These are phyloP conservation scores for Aplysina aerophoba DNA, from an alignment of 37 sponge, comb jelly and placozoan species.

Conservation along the genomic window DNA sequence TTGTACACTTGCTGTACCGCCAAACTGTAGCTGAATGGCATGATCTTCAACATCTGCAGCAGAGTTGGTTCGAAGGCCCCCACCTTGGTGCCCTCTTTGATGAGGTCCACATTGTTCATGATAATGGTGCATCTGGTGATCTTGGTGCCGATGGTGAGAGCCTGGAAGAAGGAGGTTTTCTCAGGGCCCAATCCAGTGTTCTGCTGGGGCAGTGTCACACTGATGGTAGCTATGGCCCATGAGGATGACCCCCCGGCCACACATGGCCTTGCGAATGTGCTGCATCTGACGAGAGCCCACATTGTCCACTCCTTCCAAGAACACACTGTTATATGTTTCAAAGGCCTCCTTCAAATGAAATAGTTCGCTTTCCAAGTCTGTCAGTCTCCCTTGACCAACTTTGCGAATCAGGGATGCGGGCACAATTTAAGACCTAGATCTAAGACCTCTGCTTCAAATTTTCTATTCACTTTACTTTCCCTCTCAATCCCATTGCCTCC, in stretches of 20 bases:
- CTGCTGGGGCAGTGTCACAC: conserved; percentile 76
- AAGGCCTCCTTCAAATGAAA: conserved; percentile 78
- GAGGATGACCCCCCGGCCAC: conserved; percentile 73
- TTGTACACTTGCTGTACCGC: conserved; percentile 87
- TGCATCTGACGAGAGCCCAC: conserved; percentile 99
- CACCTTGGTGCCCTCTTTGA: conserved; percentile 85
- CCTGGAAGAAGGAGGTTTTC: conserved; percentile 99
- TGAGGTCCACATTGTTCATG: conserved; percentile 92
- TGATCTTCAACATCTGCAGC: conserved; percentile 97
- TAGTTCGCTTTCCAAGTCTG: conserved; percentile 95
- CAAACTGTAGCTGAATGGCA: conserved; percentile 95
- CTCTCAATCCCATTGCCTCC: no score
- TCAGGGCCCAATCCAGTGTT: conserved; percentile 98
- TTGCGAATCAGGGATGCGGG: conserved; percentile 84
- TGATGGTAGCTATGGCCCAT: conserved; percentile 94
- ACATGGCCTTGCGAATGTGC: conserved; percentile 90
- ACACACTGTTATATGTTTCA: conserved; percentile 82
- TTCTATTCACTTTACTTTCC: no score
- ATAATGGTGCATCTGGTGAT: conserved; percentile 96
- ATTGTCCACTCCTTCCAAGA: conserved; percentile 97
- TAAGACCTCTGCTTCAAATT: no score
- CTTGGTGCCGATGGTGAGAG: conserved; percentile 95
- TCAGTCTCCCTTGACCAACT: conserved; percentile 99
- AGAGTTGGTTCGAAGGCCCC: conserved; percentile 96
- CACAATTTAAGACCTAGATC: conserved; percentile 93